These are phyloP conservation scores for Sycobia sp. DNA, from an alignment of 1,140 invertebrate genomes.

Conservation along the genomic window DNA sequence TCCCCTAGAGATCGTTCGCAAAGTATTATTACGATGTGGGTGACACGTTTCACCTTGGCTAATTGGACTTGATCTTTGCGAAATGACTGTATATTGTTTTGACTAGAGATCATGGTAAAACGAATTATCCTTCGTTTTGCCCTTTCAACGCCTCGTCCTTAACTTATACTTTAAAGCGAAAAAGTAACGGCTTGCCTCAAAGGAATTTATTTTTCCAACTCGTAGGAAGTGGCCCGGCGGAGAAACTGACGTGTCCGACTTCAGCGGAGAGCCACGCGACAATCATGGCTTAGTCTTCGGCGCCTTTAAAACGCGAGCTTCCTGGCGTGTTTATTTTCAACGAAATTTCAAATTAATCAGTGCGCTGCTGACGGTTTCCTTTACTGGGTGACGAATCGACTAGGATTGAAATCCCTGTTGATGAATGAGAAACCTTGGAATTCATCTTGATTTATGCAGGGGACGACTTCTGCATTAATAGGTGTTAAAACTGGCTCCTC, in stretches of 20 bases:
- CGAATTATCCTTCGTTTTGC: not conserved
- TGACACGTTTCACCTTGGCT: conserved; percentile 24
- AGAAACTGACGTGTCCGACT: conserved; percentile 29
- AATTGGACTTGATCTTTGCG: conserved; percentile 22
- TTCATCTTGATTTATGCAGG: conserved; percentile 96
- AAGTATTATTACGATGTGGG: conserved; percentile 16
- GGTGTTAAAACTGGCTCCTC: conserved; percentile 97
- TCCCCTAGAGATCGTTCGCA: conserved; percentile 17
- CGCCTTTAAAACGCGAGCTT: not conserved
- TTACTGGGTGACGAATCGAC: conserved; percentile 63
- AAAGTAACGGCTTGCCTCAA: conserved; percentile 4
- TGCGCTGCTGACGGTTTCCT: conserved; percentile 13
- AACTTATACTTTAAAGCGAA: conserved; percentile 15
- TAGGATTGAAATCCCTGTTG: conserved; percentile 89
- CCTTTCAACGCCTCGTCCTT: conserved; percentile 1
- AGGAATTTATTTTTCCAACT: conserved; percentile 17
- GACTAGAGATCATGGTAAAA: conserved; percentile 35
- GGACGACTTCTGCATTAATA: conserved; percentile 85
- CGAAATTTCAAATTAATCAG: conserved; percentile 22
- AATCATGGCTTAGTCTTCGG: conserved; percentile 1
- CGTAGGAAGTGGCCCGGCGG: conserved; percentile 2
- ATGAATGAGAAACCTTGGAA: conserved; percentile 97
- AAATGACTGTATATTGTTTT: conserved; percentile 30
- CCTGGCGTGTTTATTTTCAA: conserved; percentile 15
- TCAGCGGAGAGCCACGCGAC: conserved; percentile 30